Evolutionary conservation across 2,797 vertebrate species (phyloP), one percentile per base, ranked within the genome.

Genomic region (Anas flavirostris): DNA sequence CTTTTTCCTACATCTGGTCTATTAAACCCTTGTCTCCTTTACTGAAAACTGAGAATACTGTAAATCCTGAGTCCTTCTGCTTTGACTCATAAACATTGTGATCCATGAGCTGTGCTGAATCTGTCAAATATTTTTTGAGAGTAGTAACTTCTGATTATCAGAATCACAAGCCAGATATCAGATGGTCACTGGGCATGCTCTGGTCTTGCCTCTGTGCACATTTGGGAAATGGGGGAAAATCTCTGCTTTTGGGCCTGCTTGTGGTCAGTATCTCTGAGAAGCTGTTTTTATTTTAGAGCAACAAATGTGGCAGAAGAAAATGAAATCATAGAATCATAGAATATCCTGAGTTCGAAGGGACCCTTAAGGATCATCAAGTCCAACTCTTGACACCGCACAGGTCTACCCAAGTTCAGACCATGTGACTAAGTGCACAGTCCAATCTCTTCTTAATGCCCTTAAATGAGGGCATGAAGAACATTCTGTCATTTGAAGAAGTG

Each of bases 121-220:
- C 58, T 21, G 12, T 17, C 37, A 37, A 13, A 13, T 13, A 13
- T 25, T 7, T 64, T 81, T 41, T 70, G 26, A 50, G 35, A 23
- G 7, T 7, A 35, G 13, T 44, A 56, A 66, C 8, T 22, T 85
- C n/a, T 39, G 41, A 33, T 10, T 14, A 22, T 22, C 29, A 31
- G 28, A 41, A 8, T 19, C 39, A 73, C 16, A 37, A 41, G 31
- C 7, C 1, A 13, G 5, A 73, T 55, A 82, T 82, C 31, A 50
- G 56, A 6, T 25, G 22, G 26, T 10, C 8, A 15, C 41, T 58
- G 50, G 53, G 13, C 10, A 2, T 0, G 0, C 9, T 52, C 62
- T 72, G 16, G 17, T 77, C 55, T 25, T 86, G 52, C 46, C 15
- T 1, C 0, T 19, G 10, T 25, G 21, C 1, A 2, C 26, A 18